A percentile compares a stretch with the other conserved stretches of the same genome.
Evolutionary conservation across 30 jellyfish, hydroid and myxozoan genomes (phyloP).

Genomic region (Mastigias papua): DNA sequence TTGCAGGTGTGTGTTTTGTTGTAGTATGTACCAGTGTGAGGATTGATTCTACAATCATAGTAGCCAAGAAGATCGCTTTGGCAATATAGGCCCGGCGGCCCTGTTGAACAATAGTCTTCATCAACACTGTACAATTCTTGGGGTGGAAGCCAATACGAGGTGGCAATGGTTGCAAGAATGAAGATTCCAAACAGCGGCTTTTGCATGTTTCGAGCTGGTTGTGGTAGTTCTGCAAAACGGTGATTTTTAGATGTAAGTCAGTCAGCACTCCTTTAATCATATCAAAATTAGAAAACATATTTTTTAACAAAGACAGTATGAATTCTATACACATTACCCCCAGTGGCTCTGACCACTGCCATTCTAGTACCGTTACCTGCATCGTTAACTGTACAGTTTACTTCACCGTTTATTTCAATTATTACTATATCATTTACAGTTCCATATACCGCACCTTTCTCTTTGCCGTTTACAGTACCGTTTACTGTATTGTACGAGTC

Average conservation of each 20-base stretch:
- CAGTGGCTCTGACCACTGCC: too few relatives aligned
- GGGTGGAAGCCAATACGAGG: constrained; percentile 62
- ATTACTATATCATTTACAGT: too few relatives aligned
- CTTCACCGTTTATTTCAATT: too few relatives aligned
- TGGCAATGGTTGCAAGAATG: constrained; percentile 27
- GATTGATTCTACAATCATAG: constrained; percentile 65
- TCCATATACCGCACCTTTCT: background rate
- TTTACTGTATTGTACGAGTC: background rate
- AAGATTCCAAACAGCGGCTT: background rate
- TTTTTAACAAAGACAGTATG: too few relatives aligned
- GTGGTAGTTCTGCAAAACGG: background rate
- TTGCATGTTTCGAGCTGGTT: background rate
- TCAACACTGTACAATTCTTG: constrained; percentile 37
- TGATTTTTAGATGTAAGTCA: too few relatives aligned
- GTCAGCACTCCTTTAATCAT: too few relatives aligned
- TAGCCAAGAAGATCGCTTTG: constrained; percentile 61
- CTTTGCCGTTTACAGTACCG: background rate
- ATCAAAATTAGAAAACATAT: too few relatives aligned
- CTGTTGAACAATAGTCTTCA: constrained; percentile 70
- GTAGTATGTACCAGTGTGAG: constrained; percentile 62
- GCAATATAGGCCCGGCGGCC: constrained; percentile 77
- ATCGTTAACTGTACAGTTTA: too few relatives aligned
- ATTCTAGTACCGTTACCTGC: too few relatives aligned
- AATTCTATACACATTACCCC: too few relatives aligned
- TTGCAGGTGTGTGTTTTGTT: constrained; percentile 50